Conservation (phyloP, 1,140 invertebrate species). For the Carposina sasakii region DNA sequence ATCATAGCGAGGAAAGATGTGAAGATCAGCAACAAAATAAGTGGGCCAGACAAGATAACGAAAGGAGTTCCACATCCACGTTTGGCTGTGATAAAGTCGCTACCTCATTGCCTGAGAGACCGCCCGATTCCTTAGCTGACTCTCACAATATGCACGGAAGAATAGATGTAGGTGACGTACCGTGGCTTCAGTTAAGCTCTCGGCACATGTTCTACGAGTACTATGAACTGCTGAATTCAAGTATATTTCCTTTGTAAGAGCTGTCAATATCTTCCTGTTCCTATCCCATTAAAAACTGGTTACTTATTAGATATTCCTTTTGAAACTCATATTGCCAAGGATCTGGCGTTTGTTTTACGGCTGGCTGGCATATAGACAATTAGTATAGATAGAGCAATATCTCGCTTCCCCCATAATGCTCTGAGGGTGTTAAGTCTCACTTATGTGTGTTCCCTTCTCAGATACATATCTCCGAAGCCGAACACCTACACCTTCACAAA, state of each 20-base stretch:
- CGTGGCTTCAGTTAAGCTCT: no score
- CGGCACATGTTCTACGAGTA: no score
- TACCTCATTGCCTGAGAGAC: no score
- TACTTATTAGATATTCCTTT: no score
- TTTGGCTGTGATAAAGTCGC: no score
- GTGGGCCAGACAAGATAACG: not conserved
- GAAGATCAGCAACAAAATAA: not conserved
- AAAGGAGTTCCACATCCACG: not conserved
- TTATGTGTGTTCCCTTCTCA: slow-evolving; percentile 20
- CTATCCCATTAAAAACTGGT: not conserved
- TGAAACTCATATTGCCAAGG: not conserved
- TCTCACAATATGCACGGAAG: no score
- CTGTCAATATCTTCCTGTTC: not conserved
- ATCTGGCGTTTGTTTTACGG: not conserved
- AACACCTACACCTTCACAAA: slow-evolving; percentile 85
- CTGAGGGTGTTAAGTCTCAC: not conserved
- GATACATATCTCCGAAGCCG: slow-evolving; percentile 79
- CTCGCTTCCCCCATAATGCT: not conserved
- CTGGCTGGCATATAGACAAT: no score
- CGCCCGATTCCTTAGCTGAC: no score
- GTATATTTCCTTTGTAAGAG: no score
- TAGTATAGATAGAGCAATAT: not conserved
- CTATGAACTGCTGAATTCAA: no score
- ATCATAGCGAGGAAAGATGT: no score
- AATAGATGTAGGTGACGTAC: no score